Base-by-base conservation (phyloP, 2,797 vertebrate genomes). In the Pseudochromis fuscus region DNA sequence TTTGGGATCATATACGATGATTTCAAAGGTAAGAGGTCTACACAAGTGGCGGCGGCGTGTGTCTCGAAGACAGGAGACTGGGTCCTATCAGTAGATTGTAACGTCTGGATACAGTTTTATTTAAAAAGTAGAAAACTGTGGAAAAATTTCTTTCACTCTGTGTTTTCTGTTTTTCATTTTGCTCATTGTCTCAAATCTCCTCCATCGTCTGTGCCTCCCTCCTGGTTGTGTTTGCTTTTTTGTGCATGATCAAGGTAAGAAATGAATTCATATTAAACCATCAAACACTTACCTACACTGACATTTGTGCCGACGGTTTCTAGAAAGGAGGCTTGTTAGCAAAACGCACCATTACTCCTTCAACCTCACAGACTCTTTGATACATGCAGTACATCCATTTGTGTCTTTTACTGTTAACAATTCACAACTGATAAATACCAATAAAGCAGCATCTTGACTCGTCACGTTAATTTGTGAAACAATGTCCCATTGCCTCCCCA, bases 1-100 rank as follows among this genome's bases (percentile, higher is more conserved):
- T 93, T 95, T 45, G 93, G 95, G 88, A 93, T 96, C 88, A 91
- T 95, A 79, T 90, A 94, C 74, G 92, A 95, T 84, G 92, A 87
- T 0, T 96, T 95, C 68, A 93, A 93, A 97, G 96, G 96, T 97
- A 96, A 97, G 96, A 88, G 31, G 67, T 49, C 48, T 44, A 56
- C 33, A 51, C 1, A 59, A 50, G 50, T 67, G 38, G 52, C 55
- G 51, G 50, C 69, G 38, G 52, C 55, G 51, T 18, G 12, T 30
- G n/a, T 61, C 79, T 52, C 61, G 38, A 70, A 68, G 46, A 60
- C 28, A 21, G 51, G 23, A 71, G 45, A 24, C 35, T 52, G 53
- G 49, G 5, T 77, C 61, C 61, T 68, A 69, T 89, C 44, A 64
- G 63, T 57, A 52, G 57, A 48, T 49, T 49, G 6, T 58, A 24